Conservation (phyloP, 2,888 invertebrate species). For the Agrochola litura region DNA sequence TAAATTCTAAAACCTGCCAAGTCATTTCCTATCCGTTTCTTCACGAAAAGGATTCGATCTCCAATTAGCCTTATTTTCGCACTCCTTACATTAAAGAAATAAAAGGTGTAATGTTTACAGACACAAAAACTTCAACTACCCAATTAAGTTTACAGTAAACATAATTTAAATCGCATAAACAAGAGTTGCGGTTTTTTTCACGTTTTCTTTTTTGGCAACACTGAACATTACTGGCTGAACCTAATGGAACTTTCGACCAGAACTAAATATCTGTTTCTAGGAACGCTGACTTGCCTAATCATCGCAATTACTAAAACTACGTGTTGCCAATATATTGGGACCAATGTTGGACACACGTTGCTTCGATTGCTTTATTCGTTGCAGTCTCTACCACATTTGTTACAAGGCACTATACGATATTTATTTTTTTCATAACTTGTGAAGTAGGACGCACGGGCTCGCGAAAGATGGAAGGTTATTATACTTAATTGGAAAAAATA, state of each 20-base stretch:
- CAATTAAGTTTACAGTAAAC: conserved; percentile 62
- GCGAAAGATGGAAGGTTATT: too few relatives aligned
- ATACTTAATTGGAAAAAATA: neutral
- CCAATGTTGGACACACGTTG: conserved; percentile 18
- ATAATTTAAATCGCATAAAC: conserved; percentile 62
- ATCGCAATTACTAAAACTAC: conserved; percentile 46
- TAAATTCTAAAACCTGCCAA: conserved; percentile 10
- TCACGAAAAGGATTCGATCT: conserved; percentile 4
- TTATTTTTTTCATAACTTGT: too few relatives aligned
- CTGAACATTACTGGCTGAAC: conserved; percentile 42
- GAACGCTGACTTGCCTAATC: conserved; percentile 43
- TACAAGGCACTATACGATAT: neutral
- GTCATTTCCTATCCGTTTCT: conserved; percentile 30
- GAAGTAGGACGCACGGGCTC: too few relatives aligned
- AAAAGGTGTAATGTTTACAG: conserved; percentile 41
- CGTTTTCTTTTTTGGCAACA: conserved; percentile 57
- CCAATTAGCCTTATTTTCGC: conserved; percentile 21
- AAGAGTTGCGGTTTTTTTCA: conserved; percentile 53
- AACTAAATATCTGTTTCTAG: conserved; percentile 50
- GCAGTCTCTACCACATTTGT: neutral
- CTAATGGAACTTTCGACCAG: conserved; percentile 47
- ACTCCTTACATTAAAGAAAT: conserved; percentile 13
- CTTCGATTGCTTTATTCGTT: conserved; percentile 1
- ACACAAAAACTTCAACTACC: conserved; percentile 36
- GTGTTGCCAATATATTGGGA: conserved; percentile 32